phyloP scores from a whole-genome alignment of 2,797 vertebrate genomes.

The Acrossocheilus wenchowensis region DNA sequence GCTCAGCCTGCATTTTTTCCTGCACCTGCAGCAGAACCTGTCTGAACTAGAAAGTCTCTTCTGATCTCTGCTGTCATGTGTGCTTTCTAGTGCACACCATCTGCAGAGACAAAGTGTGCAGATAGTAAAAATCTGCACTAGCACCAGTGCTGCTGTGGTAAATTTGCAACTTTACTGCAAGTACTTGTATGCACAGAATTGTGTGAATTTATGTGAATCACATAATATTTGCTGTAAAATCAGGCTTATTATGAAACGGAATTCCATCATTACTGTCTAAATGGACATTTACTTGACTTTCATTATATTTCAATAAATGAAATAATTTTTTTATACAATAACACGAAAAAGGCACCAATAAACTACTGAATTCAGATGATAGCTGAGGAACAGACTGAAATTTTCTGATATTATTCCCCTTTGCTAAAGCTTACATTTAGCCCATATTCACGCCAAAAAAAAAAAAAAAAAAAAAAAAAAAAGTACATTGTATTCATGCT shows the following conservation, averaged over 20 bases:
- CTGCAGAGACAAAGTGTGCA: constrained; percentile 11
- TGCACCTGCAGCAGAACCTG: constrained; percentile 35
- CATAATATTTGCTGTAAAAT: neutral
- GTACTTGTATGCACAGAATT: neutral
- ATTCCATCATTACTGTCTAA: too few species aligned
- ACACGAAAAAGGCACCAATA: neutral
- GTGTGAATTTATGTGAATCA: neutral
- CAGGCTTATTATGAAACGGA: neutral
- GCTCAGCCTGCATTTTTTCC: constrained; percentile 24
- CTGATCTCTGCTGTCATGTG: constrained; percentile 28
- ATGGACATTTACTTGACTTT: neutral
- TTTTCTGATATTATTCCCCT: neutral
- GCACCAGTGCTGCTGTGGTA: neutral
- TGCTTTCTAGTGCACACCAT: constrained; percentile 29
- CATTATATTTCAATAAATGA: neutral
- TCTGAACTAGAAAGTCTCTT: constrained; percentile 37
- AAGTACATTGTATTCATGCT: neutral
- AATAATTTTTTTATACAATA: neutral
- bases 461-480: too few species aligned
- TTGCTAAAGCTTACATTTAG: neutral
- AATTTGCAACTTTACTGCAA: neutral
- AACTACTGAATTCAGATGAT: neutral
- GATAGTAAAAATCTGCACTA: neutral
- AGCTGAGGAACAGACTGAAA: neutral
- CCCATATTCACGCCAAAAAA: neutral